Conservation (phyloP, 2,888 invertebrate genomes). For the Girardia tigrina region DNA sequence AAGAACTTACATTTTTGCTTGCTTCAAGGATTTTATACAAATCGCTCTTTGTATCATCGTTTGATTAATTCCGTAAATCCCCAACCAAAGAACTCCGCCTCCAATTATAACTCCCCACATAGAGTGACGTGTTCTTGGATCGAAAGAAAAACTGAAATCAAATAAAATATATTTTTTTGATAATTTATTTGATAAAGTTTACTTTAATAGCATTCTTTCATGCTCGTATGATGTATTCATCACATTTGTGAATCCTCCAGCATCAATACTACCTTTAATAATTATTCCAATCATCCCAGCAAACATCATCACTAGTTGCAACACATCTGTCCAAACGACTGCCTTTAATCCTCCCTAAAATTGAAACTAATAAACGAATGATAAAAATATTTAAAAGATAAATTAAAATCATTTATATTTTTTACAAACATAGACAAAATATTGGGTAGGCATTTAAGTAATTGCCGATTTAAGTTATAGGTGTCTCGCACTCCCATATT, state of each 20-base stretch:
- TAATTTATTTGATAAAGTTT: not conserved
- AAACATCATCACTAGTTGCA: conserved; percentile 31
- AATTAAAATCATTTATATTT: too few relatives aligned
- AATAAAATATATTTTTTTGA: not conserved
- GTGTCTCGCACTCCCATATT: too few relatives aligned
- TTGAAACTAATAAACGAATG: too few relatives aligned
- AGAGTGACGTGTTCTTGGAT: not conserved
- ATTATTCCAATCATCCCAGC: conserved; percentile 26
- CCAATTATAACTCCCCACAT: not conserved
- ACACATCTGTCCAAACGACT: conserved; percentile 30
- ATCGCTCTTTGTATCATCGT: conserved; percentile 21
- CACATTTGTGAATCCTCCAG: conserved; percentile 16
- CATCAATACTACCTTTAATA: conserved; percentile 11
- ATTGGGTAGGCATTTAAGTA: too few relatives aligned
- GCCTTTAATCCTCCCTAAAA: conserved; percentile 33
- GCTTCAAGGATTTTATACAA: not conserved
- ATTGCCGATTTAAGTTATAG: too few relatives aligned
- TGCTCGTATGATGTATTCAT: conserved; percentile 17
- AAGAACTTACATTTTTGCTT: conserved; percentile 5
- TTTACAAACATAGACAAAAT: too few relatives aligned
- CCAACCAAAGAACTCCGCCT: conserved; percentile 9
- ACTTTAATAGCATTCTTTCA: conserved; percentile 19
- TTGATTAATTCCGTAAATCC: conserved; percentile 25
- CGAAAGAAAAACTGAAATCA: conserved; percentile 14
- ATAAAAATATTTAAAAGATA: too few relatives aligned